Conservation (phyloP, 1,140 invertebrate genomes). For the Aleiodes sp. region DNA sequence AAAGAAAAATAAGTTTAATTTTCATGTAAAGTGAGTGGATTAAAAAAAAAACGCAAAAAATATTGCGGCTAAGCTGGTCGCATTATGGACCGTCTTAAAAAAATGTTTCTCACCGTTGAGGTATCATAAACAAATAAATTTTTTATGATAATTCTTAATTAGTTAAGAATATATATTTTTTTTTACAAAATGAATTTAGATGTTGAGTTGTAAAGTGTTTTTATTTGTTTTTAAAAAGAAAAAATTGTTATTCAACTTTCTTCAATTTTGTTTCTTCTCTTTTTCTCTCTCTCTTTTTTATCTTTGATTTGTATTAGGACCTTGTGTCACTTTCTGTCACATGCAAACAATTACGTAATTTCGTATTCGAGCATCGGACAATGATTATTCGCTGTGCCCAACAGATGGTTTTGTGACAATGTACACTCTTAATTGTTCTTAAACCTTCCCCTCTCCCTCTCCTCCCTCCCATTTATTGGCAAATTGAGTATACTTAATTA, state of each 20-base stretch:
- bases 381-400: not conserved
- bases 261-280: not conserved
- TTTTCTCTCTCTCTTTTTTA: not conserved
- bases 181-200: not conserved
- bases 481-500: not conserved
- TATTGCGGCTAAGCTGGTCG: not conserved
- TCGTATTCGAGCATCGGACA: not conserved
- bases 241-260: not conserved
- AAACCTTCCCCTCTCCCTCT: no score
- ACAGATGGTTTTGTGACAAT: slow-evolving; percentile 5
- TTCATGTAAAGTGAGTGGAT: no score
- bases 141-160: not conserved
- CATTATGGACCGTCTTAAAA: slow-evolving; percentile 11
- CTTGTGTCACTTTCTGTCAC: slow-evolving; percentile 29
- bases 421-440: not conserved
- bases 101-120: slow-evolving; percentile 9
- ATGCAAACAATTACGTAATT: slow-evolving; percentile 26
- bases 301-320: not conserved
- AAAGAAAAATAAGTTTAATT: no score
- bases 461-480: not conserved
- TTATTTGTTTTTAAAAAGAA: not conserved
- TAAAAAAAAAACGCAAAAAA: no score
- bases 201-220: not conserved
- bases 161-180: not conserved
- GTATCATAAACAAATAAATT: slow-evolving; percentile 14